A percentile compares a stretch with the other conserved stretches of the same genome.
These are phyloP conservation scores for Ephydatia muelleri DNA, from an alignment of 37 sponge, comb jelly and placozoan genomes.

Conservation along the genomic window DNA sequence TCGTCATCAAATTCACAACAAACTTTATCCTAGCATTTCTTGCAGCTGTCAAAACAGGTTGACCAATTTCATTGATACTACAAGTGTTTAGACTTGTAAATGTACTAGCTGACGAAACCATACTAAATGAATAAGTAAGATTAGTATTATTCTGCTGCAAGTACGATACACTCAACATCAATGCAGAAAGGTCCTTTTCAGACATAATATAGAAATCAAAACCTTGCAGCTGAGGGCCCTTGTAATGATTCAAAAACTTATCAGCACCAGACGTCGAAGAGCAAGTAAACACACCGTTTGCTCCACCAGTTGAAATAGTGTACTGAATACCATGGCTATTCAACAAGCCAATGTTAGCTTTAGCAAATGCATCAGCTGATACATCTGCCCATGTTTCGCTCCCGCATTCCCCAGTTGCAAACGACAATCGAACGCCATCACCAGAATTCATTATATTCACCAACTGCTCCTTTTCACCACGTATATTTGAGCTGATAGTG, in stretches of 20 bases:
- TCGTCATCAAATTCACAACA: background rate
- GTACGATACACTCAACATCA: background rate
- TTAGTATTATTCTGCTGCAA: background rate
- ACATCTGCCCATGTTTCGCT: background rate
- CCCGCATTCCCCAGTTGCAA: background rate
- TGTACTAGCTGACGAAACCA: background rate
- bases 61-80: background rate
- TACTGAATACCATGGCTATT: background rate
- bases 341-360: background rate
- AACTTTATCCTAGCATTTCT: background rate
- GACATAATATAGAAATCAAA: background rate
- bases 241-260: background rate
- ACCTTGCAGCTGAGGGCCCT: background rate
- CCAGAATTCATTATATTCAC: background rate
- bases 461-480: background rate
- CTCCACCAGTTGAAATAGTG: background rate
- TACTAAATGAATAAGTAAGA: background rate
- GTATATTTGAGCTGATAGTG: background rate
- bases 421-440: background rate
- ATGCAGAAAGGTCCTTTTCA: background rate
- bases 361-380: background rate
- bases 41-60: background rate
- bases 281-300: background rate
- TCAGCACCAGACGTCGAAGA: background rate
- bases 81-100: background rate